Percentiles rank a stretch among this genome's conserved stretches.
These are phyloP conservation scores for Carollia perspicillata DNA, from an alignment of 2,113 vertebrate genomes.

Conservation along the genomic window DNA sequence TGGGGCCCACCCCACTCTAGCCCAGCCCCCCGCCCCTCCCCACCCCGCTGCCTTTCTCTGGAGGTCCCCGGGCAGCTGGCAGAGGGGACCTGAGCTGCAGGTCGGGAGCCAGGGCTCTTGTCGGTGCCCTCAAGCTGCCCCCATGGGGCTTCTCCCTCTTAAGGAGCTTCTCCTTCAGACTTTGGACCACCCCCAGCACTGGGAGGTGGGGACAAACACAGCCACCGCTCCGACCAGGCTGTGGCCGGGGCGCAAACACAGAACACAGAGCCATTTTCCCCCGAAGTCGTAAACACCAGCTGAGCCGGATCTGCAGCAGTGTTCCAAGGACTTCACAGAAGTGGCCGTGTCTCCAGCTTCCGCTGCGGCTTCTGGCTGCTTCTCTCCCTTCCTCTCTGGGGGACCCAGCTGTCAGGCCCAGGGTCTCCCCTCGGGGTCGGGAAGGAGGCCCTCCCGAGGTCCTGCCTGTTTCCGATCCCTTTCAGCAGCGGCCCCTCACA, in stretches of 20 bases:
- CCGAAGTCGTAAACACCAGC: conserved; percentile 71
- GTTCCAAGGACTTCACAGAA: conserved; percentile 64
- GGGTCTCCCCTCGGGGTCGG: neutral
- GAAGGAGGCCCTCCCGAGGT: neutral
- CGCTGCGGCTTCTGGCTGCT: neutral
- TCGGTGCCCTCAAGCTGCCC: neutral
- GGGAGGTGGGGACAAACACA: neutral
- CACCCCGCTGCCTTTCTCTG: neutral
- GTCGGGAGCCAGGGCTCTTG: neutral
- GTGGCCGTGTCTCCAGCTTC: conserved; percentile 46
- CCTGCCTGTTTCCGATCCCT: neutral
- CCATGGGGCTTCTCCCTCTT: neutral
- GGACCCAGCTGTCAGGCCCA: conserved; percentile 57
- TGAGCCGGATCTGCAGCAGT: conserved; percentile 62
- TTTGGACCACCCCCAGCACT: neutral
- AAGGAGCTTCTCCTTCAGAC: neutral
- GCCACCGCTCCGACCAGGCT: neutral
- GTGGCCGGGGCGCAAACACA: neutral
- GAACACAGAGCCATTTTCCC: conserved; percentile 59
- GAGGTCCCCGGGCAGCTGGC: neutral
- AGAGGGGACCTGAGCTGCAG: neutral
- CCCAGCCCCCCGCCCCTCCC: neutral
- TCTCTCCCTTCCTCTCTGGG: conserved; percentile 31
- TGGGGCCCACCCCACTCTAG: neutral
- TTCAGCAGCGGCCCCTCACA: neutral